Conservation (phyloP, 2,797 vertebrate species). For the Tapirus indicus region DNA sequence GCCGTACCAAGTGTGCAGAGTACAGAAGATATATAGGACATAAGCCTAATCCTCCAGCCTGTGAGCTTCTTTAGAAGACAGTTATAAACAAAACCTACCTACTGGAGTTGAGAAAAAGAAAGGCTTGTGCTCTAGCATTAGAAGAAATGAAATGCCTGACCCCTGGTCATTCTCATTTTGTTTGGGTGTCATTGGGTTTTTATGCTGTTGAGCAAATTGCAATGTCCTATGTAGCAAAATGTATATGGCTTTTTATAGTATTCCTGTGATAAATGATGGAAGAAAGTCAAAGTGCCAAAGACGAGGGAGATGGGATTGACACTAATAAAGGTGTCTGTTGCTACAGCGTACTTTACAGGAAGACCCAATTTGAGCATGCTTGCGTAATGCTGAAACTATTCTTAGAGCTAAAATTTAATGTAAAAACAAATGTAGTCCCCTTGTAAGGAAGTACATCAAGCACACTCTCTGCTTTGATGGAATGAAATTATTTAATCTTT, state of each 20-base stretch:
- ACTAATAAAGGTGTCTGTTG: neutral
- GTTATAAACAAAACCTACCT: neutral
- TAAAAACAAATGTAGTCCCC: neutral
- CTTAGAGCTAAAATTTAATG: neutral
- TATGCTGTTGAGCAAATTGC: neutral
- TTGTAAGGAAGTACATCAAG: neutral
- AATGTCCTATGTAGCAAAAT: neutral
- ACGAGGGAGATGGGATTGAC: neutral
- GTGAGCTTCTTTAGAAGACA: neutral
- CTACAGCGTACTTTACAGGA: neutral
- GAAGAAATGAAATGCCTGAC: neutral
- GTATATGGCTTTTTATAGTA: neutral
- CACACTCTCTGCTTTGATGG: neutral
- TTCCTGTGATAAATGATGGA: neutral
- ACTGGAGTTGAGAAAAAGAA: neutral
- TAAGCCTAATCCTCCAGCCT: neutral
- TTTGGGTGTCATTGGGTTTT: neutral
- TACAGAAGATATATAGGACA: neutral
- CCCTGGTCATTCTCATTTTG: neutral
- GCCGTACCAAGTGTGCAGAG: neutral
- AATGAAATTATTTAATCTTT: neutral
- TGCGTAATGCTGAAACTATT: neutral
- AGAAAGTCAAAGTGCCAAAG: neutral
- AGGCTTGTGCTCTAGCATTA: neutral
- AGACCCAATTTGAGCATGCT: neutral